Percentiles rank a stretch among this genome's conserved stretches.
These are phyloP conservation scores for Acheta domesticus DNA, from an alignment of 2,888 invertebrate species.

Conservation along the genomic window DNA sequence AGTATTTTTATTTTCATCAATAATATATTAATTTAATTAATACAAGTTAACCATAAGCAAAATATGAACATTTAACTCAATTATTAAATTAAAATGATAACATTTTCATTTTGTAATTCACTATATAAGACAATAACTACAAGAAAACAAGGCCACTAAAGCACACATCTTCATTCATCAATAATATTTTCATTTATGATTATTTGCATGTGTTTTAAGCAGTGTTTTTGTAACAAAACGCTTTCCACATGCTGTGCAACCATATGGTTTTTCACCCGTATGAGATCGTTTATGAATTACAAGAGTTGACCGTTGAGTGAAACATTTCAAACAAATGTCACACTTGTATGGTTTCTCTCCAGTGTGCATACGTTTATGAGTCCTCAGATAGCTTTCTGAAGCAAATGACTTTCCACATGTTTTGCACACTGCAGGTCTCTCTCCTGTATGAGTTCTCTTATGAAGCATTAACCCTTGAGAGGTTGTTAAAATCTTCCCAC, in stretches of 20 bases:
- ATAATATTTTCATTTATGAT: neutral
- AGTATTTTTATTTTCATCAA: too few relatives aligned
- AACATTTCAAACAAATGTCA: slow-evolving; percentile 48
- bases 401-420: slow-evolving; percentile 43
- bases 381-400: slow-evolving; percentile 37
- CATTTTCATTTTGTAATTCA: too few relatives aligned
- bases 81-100: too few relatives aligned
- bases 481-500: slow-evolving; percentile 22
- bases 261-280: slow-evolving; percentile 46
- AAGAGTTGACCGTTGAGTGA: slow-evolving; percentile 47
- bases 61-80: too few relatives aligned
- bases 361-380: slow-evolving; percentile 23
- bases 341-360: slow-evolving; percentile 29
- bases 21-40: too few relatives aligned
- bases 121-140: too few relatives aligned
- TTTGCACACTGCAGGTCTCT: slow-evolving; percentile 28
- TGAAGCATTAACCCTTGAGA: slow-evolving; percentile 19
- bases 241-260: slow-evolving; percentile 34
- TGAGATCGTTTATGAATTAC: slow-evolving; percentile 50
- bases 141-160: too few relatives aligned
- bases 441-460: slow-evolving; percentile 28
- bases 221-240: slow-evolving; percentile 40
- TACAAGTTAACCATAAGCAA: too few relatives aligned
- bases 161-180: too few relatives aligned
- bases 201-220: slow-evolving; percentile 38